Evolutionary conservation across 2,113 vertebrate genomes (phyloP), one percentile per base, ranked within the genome.

Genomic region (Neodontobutis hainanensis): DNA sequence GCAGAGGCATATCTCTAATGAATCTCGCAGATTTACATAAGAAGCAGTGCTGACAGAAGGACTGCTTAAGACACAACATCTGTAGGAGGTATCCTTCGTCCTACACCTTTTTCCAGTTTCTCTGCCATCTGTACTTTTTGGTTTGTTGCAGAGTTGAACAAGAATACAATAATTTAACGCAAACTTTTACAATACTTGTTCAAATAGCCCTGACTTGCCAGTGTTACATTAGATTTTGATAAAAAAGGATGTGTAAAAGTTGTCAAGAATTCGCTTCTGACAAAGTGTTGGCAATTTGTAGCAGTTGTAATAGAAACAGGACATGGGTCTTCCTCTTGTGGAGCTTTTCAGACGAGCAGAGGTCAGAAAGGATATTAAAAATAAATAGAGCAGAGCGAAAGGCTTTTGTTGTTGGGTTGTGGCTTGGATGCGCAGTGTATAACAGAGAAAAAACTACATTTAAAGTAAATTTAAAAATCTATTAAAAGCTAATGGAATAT

Each of bases 31-130:
- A 38, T 55, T 55, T 38, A 34, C 52, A 55, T 36, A 36, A 55
- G 52, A 36, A 36, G 52, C 52, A 35, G 52, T 34, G 35, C 6
- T 15, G 52, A 55, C 52, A 55, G 52, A 55, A 9, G 52, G 38
- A 34, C 34, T 12, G 12, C 12, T 34, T 6, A n/a, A 14, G 5
- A n/a, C 52, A 36, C 52, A 55, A 55, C 52, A 55, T 55, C 52
- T 55, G 52, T 34, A 55, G 35, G 12, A 11, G 49, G 52, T 32
- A 14, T 6, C 7, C 34, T 27, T 32, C 38, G 5, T 40, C 38
- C 38, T 40, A 40, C 38, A 40, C 38, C 8, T 40, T 40, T 40
- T 40, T 40, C 38, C 38, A 40, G 38, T 8, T 8, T 6, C 38
- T 3, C 8, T 40, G 5, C 38, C 38, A 40, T 40, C 38, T 40